Conservation (phyloP, 2,888 invertebrate genomes). For the Apodemia hepburni region DNA sequence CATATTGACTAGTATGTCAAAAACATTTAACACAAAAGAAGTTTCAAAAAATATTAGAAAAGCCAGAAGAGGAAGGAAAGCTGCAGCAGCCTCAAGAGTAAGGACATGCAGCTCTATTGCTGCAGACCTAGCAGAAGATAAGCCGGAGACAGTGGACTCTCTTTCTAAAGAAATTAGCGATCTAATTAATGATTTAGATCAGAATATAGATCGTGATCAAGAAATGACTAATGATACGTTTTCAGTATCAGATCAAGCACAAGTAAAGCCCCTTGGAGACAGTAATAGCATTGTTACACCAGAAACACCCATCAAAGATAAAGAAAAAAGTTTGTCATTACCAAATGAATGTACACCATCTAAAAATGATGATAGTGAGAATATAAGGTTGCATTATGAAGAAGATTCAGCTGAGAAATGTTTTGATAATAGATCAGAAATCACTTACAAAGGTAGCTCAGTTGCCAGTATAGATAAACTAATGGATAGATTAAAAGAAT, state of each 20-base stretch:
- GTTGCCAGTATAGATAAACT: slow-evolving; percentile 73
- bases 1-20: slow-evolving; percentile 77
- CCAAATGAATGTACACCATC: slow-evolving; percentile 60
- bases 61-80: slow-evolving; percentile 69
- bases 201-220: slow-evolving; percentile 62
- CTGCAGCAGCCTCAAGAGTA: slow-evolving; percentile 48
- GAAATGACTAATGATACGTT: slow-evolving; percentile 41
- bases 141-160: slow-evolving; percentile 64
- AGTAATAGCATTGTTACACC: slow-evolving; percentile 54
- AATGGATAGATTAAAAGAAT: slow-evolving; percentile 73
- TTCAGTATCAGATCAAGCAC: slow-evolving; percentile 43
- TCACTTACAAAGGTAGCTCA: slow-evolving; percentile 57
- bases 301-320: slow-evolving; percentile 64
- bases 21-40: slow-evolving; percentile 74
- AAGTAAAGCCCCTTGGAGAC: slow-evolving; percentile 58
- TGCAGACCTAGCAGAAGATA: slow-evolving; percentile 52
- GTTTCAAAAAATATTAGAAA: slow-evolving; percentile 71
- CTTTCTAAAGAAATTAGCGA: slow-evolving; percentile 71
- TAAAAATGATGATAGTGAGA: slow-evolving; percentile 68
- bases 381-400: slow-evolving; percentile 68
- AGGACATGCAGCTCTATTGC: slow-evolving; percentile 42
- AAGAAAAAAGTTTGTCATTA: slow-evolving; percentile 44
- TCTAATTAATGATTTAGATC: slow-evolving; percentile 66
- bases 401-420: slow-evolving; percentile 63
- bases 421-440: slow-evolving; percentile 54